A percentile compares a stretch with the other conserved stretches of the same genome.
These are phyloP conservation scores for Piscicola geometra DNA, from an alignment of 2,888 invertebrate species.

Conservation along the genomic window DNA sequence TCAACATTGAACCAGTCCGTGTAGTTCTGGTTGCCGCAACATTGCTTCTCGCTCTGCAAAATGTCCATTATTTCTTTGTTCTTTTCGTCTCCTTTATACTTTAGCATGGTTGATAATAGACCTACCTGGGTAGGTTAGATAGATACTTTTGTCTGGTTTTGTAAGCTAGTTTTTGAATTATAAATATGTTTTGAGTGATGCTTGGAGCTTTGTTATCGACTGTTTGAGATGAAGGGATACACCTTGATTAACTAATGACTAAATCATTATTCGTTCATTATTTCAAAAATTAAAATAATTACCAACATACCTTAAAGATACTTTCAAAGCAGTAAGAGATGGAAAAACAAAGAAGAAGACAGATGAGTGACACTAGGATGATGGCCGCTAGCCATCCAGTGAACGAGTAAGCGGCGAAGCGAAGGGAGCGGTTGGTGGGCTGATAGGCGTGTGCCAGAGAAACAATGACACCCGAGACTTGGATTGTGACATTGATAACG, in stretches of 20 bases:
- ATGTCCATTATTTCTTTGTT: neutral
- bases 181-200: neutral
- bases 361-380: neutral
- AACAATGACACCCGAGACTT: neutral
- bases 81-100: neutral
- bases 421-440: neutral
- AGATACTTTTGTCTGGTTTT: neutral
- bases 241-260: too few species aligned
- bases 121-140: too few species aligned
- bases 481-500: neutral
- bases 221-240: too few species aligned
- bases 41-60: neutral
- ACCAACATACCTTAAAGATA: too few species aligned
- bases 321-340: neutral
- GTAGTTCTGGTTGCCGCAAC: neutral
- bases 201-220: neutral
- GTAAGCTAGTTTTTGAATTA: neutral
- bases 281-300: too few species aligned
- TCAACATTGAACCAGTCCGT: neutral
- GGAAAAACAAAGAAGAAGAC: too few species aligned
- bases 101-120: neutral
- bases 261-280: too few species aligned
- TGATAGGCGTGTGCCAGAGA: neutral
- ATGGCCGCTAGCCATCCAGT: neutral
- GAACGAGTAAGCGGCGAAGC: neutral